Percentiles rank a stretch among this genome's conserved stretches.
Evolutionary conservation across 2,888 invertebrate species (phyloP).

Genomic region (Chloromyia formosa): DNA sequence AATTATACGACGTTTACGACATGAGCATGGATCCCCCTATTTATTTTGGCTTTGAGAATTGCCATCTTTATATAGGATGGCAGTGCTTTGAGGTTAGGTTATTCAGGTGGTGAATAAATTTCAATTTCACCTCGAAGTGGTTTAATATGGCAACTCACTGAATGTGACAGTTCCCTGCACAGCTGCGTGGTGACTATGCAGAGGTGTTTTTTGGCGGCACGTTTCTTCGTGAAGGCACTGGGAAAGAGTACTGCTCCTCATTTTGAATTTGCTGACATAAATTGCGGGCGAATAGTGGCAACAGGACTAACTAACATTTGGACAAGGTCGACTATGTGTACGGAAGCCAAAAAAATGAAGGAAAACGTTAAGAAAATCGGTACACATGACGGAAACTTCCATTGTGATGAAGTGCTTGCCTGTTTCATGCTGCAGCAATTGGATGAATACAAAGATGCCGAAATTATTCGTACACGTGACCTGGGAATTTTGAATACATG

Average conservation of each 20-base stretch:
- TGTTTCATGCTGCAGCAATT: slow-evolving; percentile 88
- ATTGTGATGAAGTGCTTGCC: slow-evolving; percentile 95
- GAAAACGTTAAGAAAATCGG: slow-evolving; percentile 54
- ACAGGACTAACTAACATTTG: background rate
- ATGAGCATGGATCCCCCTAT: too few species aligned
- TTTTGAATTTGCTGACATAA: background rate
- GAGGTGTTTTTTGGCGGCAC: background rate
- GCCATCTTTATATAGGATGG: too few species aligned
- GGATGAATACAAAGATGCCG: slow-evolving; percentile 81
- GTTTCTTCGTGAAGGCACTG: background rate
- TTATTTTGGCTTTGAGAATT: too few species aligned
- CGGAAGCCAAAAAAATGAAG: slow-evolving; percentile 48
- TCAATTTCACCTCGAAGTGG: too few species aligned
- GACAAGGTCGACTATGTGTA: slow-evolving; percentile 44
- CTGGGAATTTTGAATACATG: slow-evolving; percentile 75
- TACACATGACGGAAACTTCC: slow-evolving; percentile 79
- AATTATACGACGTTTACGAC: too few species aligned
- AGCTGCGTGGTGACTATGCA: background rate
- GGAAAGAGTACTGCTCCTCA: background rate
- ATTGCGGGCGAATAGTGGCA: background rate
- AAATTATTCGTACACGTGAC: slow-evolving; percentile 77
- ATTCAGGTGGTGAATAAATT: too few species aligned
- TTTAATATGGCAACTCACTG: too few species aligned
- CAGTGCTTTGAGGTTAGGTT: too few species aligned
- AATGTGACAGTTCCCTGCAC: too few species aligned